Evolutionary conservation across 2,797 vertebrate species (phyloP).

Genomic region (Margarornis squamiger): DNA sequence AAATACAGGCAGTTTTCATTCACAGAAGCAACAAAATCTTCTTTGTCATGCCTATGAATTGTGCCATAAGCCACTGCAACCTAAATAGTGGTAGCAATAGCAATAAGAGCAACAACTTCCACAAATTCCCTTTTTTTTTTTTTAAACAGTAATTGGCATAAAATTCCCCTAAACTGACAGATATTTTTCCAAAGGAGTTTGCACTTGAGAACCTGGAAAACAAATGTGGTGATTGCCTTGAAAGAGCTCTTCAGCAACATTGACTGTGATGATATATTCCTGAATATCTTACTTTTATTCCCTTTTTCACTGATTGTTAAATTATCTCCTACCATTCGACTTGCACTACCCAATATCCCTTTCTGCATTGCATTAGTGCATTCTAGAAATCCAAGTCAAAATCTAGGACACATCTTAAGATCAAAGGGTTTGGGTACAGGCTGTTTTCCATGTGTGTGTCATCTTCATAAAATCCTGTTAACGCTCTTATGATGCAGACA

Average conservation of each 20-base stretch:
- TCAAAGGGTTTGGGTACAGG: neutral
- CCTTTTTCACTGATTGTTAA: neutral
- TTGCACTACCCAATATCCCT: neutral
- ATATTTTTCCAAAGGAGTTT: neutral
- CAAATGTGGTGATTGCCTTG: neutral
- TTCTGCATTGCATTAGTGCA: neutral
- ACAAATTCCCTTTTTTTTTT: neutral
- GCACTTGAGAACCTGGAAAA: neutral
- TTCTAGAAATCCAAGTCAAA: neutral
- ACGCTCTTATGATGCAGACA: neutral
- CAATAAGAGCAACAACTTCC: neutral
- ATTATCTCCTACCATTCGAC: neutral
- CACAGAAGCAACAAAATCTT: neutral
- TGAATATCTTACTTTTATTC: neutral
- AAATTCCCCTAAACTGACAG: neutral
- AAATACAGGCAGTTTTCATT: neutral
- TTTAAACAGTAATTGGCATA: neutral
- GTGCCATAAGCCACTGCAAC: neutral
- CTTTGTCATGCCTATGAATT: neutral
- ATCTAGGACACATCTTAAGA: neutral
- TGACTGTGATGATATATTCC: neutral
- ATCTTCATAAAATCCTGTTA: neutral
- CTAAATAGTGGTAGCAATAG: neutral
- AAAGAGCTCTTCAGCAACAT: neutral
- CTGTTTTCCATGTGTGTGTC: neutral